Evolutionary conservation across 2,797 vertebrate species (phyloP).

Genomic region (Myotis findleyi): DNA sequence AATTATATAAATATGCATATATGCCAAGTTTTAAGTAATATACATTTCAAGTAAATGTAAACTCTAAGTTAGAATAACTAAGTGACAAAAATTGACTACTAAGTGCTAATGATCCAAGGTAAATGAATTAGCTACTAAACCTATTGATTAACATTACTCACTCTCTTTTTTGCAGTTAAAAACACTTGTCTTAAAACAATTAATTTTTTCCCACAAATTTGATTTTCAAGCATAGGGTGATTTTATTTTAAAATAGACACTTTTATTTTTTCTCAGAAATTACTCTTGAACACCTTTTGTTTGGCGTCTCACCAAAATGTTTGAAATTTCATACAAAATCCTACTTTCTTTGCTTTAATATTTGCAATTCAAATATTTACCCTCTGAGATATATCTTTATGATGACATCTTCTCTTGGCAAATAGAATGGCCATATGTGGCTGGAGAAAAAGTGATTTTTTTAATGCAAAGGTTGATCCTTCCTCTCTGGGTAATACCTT

Average conservation of each 20-base stretch:
- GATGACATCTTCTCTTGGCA: constrained; percentile 59
- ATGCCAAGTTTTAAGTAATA: not conserved
- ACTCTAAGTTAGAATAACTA: not conserved
- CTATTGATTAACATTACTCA: not conserved
- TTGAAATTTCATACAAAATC: constrained; percentile 39
- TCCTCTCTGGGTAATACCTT: constrained; percentile 58
- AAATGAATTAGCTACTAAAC: not conserved
- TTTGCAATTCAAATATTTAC: constrained; percentile 45
- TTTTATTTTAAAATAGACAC: not conserved
- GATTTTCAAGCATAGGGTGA: not conserved
- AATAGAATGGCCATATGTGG: not conserved
- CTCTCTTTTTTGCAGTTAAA: not conserved
- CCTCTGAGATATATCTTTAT: constrained; percentile 45
- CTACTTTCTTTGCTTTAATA: constrained; percentile 19
- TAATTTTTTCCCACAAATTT: not conserved
- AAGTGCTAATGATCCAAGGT: not conserved
- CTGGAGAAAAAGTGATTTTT: not conserved
- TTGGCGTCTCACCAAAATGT: not conserved
- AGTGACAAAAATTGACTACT: not conserved
- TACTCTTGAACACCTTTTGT: not conserved
- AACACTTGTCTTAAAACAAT: not conserved
- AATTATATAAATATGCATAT: not conserved
- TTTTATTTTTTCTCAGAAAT: not conserved
- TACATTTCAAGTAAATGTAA: not conserved
- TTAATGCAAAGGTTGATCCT: constrained; percentile 57